Evolutionary conservation across 2,797 vertebrate species (phyloP).

Genomic region (Otus scops): DNA sequence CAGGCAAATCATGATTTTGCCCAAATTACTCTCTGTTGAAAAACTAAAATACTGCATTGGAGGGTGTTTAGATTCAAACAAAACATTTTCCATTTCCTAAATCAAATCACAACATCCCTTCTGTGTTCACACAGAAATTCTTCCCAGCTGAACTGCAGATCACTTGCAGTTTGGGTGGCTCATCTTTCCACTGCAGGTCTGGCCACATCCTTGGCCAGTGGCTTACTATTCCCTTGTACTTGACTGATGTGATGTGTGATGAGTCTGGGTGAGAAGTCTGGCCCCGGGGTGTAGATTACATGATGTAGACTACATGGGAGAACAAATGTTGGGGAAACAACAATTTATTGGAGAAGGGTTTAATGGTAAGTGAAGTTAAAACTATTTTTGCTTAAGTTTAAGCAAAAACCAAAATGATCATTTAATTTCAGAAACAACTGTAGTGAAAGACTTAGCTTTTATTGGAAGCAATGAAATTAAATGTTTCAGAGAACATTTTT

Average conservation of each 20-base stretch:
- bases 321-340: background rate
- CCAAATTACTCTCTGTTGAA: background rate
- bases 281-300: background rate
- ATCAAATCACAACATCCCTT: background rate
- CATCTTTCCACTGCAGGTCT: background rate
- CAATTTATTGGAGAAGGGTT: background rate
- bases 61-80: background rate
- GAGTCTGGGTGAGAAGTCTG: background rate
- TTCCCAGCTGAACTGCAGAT: background rate
- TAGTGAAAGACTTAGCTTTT: background rate
- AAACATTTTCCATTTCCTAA: background rate
- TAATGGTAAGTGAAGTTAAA: background rate
- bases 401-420: background rate
- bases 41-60: background rate
- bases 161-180: background rate
- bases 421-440: background rate
- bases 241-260: rapidly evolving
- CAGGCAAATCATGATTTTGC: background rate
- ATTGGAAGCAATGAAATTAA: background rate
- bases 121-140: background rate
- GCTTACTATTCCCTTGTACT: background rate
- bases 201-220: background rate
- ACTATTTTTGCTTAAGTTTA: background rate
- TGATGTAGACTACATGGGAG: background rate
- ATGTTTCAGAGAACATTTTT: background rate